Conservation (phyloP, 64 coral and sea anemone genomes). For the Anthopleura sola region DNA sequence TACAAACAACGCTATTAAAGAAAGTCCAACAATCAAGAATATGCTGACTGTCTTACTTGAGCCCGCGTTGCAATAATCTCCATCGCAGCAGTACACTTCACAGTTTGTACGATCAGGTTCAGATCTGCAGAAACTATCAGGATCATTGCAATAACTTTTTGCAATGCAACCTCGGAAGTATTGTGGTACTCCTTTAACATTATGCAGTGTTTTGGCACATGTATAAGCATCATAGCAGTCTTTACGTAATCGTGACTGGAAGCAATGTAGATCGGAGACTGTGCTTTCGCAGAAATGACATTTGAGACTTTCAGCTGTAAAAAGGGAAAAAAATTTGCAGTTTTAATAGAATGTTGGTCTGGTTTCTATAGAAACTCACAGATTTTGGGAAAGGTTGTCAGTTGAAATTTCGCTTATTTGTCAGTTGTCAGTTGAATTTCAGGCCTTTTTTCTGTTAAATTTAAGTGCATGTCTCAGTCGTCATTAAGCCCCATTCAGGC, state of each 20-base stretch:
- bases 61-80: slow-evolving; percentile 6
- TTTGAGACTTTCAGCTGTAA: slow-evolving; percentile 2
- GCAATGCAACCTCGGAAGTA: slow-evolving; percentile 8
- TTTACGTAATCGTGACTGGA: background rate
- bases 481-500: no score
- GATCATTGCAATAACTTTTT: slow-evolving; percentile 8
- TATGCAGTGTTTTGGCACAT: slow-evolving; percentile 7
- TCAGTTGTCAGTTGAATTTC: no score
- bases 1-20: background rate
- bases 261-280: background rate
- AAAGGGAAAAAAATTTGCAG: background rate
- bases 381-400: no score
- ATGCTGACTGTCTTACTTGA: background rate
- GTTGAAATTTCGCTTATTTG: no score
- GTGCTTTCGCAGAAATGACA: slow-evolving; percentile 35
- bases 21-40: background rate
- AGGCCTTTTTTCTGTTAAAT: no score
- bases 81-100: slow-evolving; percentile 27
- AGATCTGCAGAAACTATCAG: slow-evolving; percentile 14
- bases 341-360: no score
- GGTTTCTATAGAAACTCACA: no score
- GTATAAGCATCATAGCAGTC: slow-evolving; percentile 7
- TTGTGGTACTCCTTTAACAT: background rate
- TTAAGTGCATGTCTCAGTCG: no score
- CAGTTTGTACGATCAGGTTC: slow-evolving; percentile 15